Evolutionary conservation across 2,888 invertebrate species (phyloP), one percentile per base, ranked within the genome.

Genomic region (Ecliptopera silaceata): DNA sequence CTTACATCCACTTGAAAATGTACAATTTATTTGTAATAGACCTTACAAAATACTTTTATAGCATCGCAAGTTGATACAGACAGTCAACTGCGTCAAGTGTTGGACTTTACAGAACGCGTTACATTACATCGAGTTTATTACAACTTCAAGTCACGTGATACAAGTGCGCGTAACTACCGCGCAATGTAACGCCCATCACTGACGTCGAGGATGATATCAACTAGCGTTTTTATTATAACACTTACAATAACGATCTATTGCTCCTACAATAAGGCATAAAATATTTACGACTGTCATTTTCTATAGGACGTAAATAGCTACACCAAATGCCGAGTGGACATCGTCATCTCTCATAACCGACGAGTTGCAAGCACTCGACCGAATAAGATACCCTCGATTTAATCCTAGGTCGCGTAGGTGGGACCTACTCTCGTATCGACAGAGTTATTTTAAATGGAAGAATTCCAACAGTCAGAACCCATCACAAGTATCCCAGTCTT

Each of bases 1-100:
- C 86, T 90, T 90, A 91, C 88, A 90, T 86, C 79, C 88, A 88
- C 85, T 87, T 87, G 86, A 89, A 88, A 91, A 89, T 90, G 87
- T 90, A 90, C 90, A 86, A 81, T 88, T 66, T 62, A 61, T 65
- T 85, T 83, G 82, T 84, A 81, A 86, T 89, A 87, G 80, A 82
- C 78, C 88, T 88, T 89, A 89, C 77, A 87, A 85, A 86, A 86
- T 87, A 89, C 62, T 78, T 71, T 76, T 81, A 84, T 74, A 81
- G 74, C 75, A 71, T 64, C 68, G 71, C 81, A 72, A 80, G 82
- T 77, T 66, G 72, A 75, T 71, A 74, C 67, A 43, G 47, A 18
- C 48, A 38, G 26, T 26, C 32, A 34, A 32, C 39, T 45, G 29
- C 39, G 43, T 41, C 17, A 46, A 10, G 32, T 13, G 6, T 13